Evolutionary conservation across 2,888 invertebrate genomes (phyloP).

Genomic region (Mylabris sibirica): DNA sequence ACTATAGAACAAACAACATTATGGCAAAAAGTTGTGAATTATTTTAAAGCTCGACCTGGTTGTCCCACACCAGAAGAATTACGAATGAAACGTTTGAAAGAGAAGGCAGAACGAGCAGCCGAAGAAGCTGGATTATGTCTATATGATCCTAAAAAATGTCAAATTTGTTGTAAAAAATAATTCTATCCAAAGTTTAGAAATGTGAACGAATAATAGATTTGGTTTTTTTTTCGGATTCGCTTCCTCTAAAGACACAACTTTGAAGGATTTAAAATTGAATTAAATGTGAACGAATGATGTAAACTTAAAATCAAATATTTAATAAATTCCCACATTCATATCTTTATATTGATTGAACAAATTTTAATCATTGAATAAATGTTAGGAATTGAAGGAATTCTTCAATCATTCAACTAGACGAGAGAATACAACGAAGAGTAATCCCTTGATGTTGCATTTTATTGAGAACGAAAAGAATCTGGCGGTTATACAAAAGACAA

Average conservation of each 20-base stretch:
- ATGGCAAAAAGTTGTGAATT: constrained; percentile 50
- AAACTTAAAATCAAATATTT: neutral
- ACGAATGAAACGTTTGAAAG: constrained; percentile 46
- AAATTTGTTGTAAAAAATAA: constrained; percentile 13
- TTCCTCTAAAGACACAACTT: neutral
- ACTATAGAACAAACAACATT: constrained; percentile 17
- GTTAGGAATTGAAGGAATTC: no score
- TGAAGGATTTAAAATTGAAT: constrained; percentile 3
- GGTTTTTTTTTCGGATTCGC: neutral
- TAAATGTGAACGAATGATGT: neutral
- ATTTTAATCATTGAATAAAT: no score
- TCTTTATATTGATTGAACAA: no score
- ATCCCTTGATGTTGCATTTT: no score
- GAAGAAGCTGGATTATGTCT: constrained; percentile 51
- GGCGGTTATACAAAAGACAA: no score
- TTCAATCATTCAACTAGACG: no score
- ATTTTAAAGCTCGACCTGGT: constrained; percentile 53
- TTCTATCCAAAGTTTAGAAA: neutral
- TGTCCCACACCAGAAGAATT: constrained; percentile 54
- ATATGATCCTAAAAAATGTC: constrained; percentile 44
- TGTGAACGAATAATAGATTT: neutral
- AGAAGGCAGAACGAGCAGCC: constrained; percentile 52
- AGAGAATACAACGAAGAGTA: no score
- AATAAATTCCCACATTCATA: neutral
- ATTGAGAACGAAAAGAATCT: no score